Base-by-base conservation (phyloP, 30 jellyfish, hydroid and myxozoan genomes). In the Aurelia aurita complex sp. Pacific region DNA sequence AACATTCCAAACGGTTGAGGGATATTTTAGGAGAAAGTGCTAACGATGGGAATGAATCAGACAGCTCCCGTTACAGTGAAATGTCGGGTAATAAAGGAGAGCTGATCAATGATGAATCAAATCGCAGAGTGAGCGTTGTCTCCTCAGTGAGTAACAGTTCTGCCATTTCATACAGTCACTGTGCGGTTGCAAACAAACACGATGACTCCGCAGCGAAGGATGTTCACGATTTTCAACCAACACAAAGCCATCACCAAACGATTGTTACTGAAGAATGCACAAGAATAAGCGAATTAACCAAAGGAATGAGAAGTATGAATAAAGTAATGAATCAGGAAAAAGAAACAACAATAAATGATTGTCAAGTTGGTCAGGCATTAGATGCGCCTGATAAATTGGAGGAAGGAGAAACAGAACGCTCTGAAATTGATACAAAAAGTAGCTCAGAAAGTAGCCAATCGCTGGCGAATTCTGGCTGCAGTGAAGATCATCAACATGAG, bases 271-370 rank as follows among this genome's bases (percentile, higher is more conserved):
- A 84, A 74, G 93, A 84, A 84, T 84, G 93, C 87, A 5, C 50
- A 14, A 53, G 82, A 43, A 84, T 84, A 74, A 59, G 23, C 46
- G 84, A 84, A 33, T 43, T 84, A 73, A 84, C 93, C 87, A 69
- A 84, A 73, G 85, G 93, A 84, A 84, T 84, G 79, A 79, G 43
- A 51, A 46, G 32, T 16, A 84, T 84, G 93, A 84, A 73, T 84
- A 77, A 46, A 42, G 54, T 74, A 52, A 60, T 59, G 76, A 23
- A 51, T 40, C 6, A 36, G 29, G 34, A 84, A 82, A 74, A 75
- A 12, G 65, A 67, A 8, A 64, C 64, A 23, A 63, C 76, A 29
- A 79, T 34, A 11, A 16, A 4, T 59, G 62, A 73, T 43, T 64
- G 77, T 75, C 68, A 43, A 13, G 57, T 7, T 46, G 87, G 52